Evolutionary conservation across 2,113 vertebrate genomes (phyloP).

Genomic region (Pachycephala philippinensis): DNA sequence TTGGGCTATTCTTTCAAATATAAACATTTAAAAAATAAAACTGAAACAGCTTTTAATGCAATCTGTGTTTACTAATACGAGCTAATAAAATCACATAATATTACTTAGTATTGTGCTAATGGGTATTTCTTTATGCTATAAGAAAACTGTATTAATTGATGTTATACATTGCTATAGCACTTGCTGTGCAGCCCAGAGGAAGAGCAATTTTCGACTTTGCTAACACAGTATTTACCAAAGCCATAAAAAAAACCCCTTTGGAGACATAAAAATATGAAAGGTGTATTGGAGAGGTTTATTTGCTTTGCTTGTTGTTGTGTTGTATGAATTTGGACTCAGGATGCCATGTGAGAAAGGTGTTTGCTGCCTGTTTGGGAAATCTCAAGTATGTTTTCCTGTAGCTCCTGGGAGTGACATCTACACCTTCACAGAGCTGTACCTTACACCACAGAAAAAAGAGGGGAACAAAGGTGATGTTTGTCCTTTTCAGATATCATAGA

Average conservation of each 20-base stretch:
- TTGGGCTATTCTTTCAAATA: constrained; percentile 58
- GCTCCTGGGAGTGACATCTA: background rate
- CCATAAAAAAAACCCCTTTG: background rate
- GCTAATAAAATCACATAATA: constrained; percentile 70
- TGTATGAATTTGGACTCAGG: background rate
- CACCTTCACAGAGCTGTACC: background rate
- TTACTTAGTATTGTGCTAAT: constrained; percentile 71
- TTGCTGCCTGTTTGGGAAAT: background rate
- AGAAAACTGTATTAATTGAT: constrained; percentile 40
- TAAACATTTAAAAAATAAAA: constrained; percentile 68
- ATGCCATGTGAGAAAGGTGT: rapidly evolving
- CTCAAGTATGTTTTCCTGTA: background rate
- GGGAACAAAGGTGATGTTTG: background rate
- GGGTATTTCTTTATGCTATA: constrained; percentile 60
- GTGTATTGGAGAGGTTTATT: background rate
- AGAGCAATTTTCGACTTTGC: background rate
- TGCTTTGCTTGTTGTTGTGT: background rate
- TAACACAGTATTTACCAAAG: background rate
- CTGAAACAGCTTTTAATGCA: constrained; percentile 72
- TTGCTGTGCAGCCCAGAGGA: constrained; percentile 29
- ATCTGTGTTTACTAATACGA: constrained; percentile 73
- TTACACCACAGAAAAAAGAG: background rate
- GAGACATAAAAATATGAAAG: background rate
- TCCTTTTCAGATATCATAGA: background rate
- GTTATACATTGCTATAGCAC: constrained; percentile 31